phyloP scores from a whole-genome alignment of 2,888 invertebrate genomes.

The Rhopalosiphum nymphaeae region DNA sequence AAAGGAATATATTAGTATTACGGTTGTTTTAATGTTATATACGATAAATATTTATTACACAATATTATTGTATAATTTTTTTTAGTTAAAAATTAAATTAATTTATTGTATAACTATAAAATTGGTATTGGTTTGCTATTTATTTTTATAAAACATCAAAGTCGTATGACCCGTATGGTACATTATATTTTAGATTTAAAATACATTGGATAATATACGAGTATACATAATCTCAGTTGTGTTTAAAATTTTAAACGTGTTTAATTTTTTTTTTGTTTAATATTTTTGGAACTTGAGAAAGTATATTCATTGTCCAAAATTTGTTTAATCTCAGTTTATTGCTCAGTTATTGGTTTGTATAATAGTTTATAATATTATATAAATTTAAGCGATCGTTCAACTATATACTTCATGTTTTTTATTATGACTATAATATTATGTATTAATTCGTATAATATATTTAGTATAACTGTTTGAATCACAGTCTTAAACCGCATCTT shows the following conservation, averaged over 20 bases:
- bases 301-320: neutral
- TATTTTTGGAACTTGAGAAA: neutral
- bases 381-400: neutral
- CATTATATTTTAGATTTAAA: no score
- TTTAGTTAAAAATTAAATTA: neutral
- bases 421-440: no score
- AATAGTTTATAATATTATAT: neutral
- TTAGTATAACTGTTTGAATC: no score
- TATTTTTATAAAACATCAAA: neutral
- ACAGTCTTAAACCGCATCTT: no score
- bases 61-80: neutral
- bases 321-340: neutral
- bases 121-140: neutral
- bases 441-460: no score
- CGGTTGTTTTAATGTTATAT: neutral
- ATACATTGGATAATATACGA: neutral
- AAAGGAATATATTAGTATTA: neutral
- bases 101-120: neutral
- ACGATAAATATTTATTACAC: neutral
- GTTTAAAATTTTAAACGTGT: neutral
- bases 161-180: neutral
- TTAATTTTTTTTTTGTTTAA: neutral
- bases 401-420: no score
- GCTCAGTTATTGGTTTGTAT: neutral
- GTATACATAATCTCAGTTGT: neutral